phyloP scores from a whole-genome alignment of 2,113 vertebrate species.

The Arvicanthis niloticus region DNA sequence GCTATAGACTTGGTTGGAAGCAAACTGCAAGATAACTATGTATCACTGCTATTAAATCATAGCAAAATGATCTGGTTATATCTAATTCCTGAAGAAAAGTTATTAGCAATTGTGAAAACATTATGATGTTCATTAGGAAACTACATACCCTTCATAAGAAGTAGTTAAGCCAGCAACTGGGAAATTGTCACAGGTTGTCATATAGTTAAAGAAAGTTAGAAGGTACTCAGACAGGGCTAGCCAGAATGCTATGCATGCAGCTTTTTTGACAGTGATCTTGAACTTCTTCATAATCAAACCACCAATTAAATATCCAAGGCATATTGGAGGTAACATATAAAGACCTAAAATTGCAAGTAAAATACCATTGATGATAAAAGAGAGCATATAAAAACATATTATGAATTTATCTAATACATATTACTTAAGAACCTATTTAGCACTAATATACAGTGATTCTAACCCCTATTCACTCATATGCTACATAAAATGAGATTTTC shows the following conservation, averaged over 20 bases:
- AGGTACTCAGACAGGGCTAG: slow-evolving; percentile 89
- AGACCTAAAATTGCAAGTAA: slow-evolving; percentile 87
- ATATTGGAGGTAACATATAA: slow-evolving; percentile 93
- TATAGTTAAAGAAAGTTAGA: slow-evolving; percentile 88
- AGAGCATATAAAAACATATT: neutral
- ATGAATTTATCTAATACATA: neutral
- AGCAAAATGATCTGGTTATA: neutral
- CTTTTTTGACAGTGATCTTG: slow-evolving; percentile 92
- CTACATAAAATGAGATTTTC: slow-evolving; percentile 10
- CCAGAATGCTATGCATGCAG: slow-evolving; percentile 89
- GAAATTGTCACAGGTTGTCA: slow-evolving; percentile 91
- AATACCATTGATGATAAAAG: slow-evolving; percentile 42
- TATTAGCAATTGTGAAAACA: neutral
- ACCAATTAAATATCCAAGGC: slow-evolving; percentile 93
- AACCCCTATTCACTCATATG: neutral
- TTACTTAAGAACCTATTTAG: neutral
- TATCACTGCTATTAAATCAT: neutral
- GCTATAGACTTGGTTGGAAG: neutral
- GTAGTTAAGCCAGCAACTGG: slow-evolving; percentile 93
- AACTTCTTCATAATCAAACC: slow-evolving; percentile 95
- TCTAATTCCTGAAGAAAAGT: neutral
- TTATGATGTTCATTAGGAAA: slow-evolving; percentile 22
- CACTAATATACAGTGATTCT: neutral
- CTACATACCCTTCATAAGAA: slow-evolving; percentile 92
- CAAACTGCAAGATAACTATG: neutral